A percentile compares a stretch with the other conserved stretches of the same genome.
Conservation (phyloP, 2,113 vertebrate species). For the Cromileptes altivelis region DNA sequence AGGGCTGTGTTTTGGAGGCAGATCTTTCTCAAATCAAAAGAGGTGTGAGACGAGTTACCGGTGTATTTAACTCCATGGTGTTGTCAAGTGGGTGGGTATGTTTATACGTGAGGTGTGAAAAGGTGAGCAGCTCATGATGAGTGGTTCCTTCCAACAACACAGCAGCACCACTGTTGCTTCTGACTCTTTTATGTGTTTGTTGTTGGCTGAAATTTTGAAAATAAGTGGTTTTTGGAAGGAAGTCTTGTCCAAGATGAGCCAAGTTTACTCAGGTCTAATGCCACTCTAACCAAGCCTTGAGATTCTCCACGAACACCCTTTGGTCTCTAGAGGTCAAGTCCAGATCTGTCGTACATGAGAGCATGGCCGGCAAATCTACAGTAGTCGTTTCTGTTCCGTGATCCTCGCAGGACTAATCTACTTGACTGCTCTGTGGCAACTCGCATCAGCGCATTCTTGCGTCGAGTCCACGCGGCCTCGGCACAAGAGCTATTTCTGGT, state of each 20-base stretch:
- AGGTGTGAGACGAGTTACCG: no score
- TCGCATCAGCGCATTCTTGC: slow-evolving; percentile 62
- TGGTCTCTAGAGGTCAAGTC: slow-evolving; percentile 29
- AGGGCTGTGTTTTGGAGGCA: neutral
- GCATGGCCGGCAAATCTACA: neutral
- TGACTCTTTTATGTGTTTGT: neutral
- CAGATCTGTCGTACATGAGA: neutral
- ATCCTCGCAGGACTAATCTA: slow-evolving; percentile 61
- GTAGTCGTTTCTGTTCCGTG: slow-evolving; percentile 13
- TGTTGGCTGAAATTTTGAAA: neutral
- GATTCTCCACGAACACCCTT: neutral
- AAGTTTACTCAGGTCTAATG: neutral
- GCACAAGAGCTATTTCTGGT: slow-evolving; percentile 83
- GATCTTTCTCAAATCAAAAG: neutral
- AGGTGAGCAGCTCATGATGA: slow-evolving; percentile 10
- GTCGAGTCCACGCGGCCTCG: slow-evolving; percentile 66
- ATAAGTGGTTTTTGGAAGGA: neutral
- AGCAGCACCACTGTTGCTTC: neutral
- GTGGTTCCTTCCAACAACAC: neutral
- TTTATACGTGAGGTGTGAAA: slow-evolving; percentile 20
- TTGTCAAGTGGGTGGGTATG: slow-evolving; percentile 22
- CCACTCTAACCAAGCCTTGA: neutral
- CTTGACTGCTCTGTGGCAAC: slow-evolving; percentile 66
- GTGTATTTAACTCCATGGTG: neutral
- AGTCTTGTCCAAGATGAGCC: neutral